phyloP scores from a whole-genome alignment of 2,113 vertebrate genomes.

The Empidonax traillii region DNA sequence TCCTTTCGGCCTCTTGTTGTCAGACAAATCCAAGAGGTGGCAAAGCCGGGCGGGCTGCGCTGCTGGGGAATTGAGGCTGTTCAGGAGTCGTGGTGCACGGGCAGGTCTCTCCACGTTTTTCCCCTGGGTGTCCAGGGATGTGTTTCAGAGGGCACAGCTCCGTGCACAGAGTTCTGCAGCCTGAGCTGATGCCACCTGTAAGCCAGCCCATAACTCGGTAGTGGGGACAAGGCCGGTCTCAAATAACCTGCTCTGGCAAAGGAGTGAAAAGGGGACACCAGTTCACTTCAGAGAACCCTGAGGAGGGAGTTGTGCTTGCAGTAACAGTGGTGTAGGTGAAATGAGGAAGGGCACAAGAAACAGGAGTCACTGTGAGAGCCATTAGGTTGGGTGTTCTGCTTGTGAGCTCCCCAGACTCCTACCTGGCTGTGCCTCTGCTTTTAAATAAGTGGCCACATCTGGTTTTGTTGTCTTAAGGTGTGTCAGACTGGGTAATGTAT shows the following conservation, averaged over 20 bases:
- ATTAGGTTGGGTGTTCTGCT: not conserved
- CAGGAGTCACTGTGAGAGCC: not conserved
- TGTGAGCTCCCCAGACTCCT: not conserved
- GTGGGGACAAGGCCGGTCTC: not conserved
- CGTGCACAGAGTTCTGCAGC: not conserved
- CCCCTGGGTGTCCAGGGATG: not conserved
- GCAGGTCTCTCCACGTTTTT: slow-evolving; percentile 8
- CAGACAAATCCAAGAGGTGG: slow-evolving; percentile 72
- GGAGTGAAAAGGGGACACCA: not conserved
- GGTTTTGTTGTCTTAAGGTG: not conserved
- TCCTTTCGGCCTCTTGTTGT: slow-evolving; percentile 78
- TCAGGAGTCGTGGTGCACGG: slow-evolving; percentile 37
- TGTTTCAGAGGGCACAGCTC: not conserved
- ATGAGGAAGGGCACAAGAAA: not conserved
- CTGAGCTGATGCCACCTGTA: accelerated
- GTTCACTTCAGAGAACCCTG: not conserved
- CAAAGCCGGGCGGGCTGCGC: slow-evolving; percentile 61
- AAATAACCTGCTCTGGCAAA: not conserved
- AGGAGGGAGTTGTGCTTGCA: accelerated
- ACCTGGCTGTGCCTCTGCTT: not conserved
- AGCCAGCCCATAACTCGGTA: not conserved
- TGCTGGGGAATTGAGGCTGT: slow-evolving; percentile 56
- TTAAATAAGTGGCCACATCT: not conserved
- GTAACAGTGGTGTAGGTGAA: not conserved
- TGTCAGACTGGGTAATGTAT: not conserved